Conservation (phyloP, 2,797 vertebrate genomes). For the Toxotes lorentzi region DNA sequence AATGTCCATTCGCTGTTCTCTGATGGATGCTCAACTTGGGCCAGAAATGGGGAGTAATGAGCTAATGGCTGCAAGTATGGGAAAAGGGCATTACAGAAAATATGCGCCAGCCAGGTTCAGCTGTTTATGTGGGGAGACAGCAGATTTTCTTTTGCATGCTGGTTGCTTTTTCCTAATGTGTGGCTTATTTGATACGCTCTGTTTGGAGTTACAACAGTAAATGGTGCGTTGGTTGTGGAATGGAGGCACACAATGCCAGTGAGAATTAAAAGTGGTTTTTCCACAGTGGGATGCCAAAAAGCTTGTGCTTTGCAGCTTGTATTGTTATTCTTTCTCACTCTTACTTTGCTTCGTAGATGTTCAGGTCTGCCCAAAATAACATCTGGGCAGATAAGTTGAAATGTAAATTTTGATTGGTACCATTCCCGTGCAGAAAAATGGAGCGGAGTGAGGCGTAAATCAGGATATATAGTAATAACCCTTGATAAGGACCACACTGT, state of each 20-base stretch:
- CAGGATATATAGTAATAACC: constrained; percentile 51
- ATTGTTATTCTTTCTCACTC: constrained; percentile 63
- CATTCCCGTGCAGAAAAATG: constrained; percentile 34
- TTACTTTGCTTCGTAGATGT: constrained; percentile 11
- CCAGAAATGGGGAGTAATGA: constrained; percentile 21
- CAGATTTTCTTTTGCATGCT: constrained; percentile 57
- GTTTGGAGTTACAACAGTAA: constrained; percentile 78
- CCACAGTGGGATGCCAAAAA: constrained; percentile 77
- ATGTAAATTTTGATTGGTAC: constrained; percentile 24
- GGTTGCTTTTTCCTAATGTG: constrained; percentile 70
- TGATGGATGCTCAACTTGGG: constrained; percentile 19
- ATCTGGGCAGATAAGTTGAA: constrained; percentile 15
- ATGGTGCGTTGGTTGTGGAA: constrained; percentile 72
- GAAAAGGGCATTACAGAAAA: constrained; percentile 21
- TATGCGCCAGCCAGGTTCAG: constrained; percentile 40
- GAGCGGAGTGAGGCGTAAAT: constrained; percentile 48
- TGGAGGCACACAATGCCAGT: constrained; percentile 65
- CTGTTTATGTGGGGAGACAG: constrained; percentile 55
- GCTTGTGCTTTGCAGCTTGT: constrained; percentile 57
- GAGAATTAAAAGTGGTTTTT: constrained; percentile 80
- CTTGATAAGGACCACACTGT: constrained; percentile 69
- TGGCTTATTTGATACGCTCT: constrained; percentile 76
- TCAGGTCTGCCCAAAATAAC: constrained; percentile 32
- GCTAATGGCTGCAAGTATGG: constrained; percentile 19
- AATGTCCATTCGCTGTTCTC: constrained; percentile 41